phyloP scores from a whole-genome alignment of 2,888 invertebrate species.

The Dexiosoma caninum region DNA sequence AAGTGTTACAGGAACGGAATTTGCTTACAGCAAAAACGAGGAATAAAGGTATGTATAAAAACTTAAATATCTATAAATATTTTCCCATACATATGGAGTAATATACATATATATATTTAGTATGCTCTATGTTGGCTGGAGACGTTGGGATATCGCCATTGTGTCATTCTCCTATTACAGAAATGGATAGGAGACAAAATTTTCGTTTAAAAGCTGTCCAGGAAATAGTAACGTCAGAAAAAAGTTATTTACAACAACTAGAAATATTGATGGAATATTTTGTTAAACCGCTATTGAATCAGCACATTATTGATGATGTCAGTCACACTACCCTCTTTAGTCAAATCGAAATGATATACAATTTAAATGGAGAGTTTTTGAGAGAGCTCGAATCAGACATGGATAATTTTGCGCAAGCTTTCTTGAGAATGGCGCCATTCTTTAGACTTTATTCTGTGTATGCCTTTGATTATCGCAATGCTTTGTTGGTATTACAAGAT shows the following conservation, averaged over 20 bases:
- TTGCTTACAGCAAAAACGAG: conserved; percentile 81
- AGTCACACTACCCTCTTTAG: conserved; percentile 81
- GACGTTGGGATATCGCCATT: conserved; percentile 64
- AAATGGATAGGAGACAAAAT: conserved; percentile 71
- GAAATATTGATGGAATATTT: conserved; percentile 83
- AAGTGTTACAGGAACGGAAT: conserved; percentile 81
- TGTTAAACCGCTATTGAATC: conserved; percentile 80
- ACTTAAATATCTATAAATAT: too few species aligned
- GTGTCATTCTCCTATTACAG: conserved; percentile 69
- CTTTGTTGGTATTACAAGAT: conserved; percentile 81
- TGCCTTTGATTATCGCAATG: conserved; percentile 85
- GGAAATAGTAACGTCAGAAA: conserved; percentile 85
- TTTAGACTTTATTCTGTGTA: conserved; percentile 88
- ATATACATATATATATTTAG: conserved; percentile 73
- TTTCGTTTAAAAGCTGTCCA: conserved; percentile 81
- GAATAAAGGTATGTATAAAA: conserved; percentile 79
- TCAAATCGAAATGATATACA: conserved; percentile 82
- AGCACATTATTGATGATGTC: conserved; percentile 78
- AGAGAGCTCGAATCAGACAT: conserved; percentile 80
- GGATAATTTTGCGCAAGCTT: conserved; percentile 82
- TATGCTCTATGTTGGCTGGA: conserved; percentile 80
- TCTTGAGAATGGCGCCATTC: conserved; percentile 85
- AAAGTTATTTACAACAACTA: conserved; percentile 83
- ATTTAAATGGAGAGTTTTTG: conserved; percentile 82
- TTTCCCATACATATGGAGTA: too few species aligned